phyloP scores from a whole-genome alignment of 1,140 invertebrate genomes.

The Neodiprion virginianus region DNA sequence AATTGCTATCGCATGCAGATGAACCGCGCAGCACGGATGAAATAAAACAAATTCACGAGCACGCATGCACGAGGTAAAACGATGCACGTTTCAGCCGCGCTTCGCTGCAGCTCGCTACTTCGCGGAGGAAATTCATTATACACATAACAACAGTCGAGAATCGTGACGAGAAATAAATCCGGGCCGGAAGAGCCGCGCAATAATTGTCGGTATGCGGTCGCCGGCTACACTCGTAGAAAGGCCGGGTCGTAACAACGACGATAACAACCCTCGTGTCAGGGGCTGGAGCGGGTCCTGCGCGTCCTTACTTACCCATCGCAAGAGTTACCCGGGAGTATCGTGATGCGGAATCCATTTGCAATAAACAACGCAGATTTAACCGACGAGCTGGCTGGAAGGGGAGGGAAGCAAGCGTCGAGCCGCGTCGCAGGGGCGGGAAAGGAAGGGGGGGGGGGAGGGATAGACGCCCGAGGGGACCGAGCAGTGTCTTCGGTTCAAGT shows the following conservation, averaged over 20 bases:
- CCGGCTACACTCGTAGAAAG: not conserved
- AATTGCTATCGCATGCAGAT: too few relatives aligned
- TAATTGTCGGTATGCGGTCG: not conserved
- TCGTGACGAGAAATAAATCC: not conserved
- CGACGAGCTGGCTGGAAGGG: slow-evolving; percentile 8
- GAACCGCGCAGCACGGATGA: too few relatives aligned
- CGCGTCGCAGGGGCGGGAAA: slow-evolving; percentile 13
- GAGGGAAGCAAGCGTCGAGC: slow-evolving; percentile 6
- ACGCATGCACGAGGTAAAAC: too few relatives aligned
- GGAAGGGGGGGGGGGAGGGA: slow-evolving; percentile 22
- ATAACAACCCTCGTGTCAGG: not conserved
- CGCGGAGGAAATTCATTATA: too few relatives aligned
- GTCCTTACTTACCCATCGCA: slow-evolving; percentile 11
- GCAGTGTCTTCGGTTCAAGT: slow-evolving; percentile 46
- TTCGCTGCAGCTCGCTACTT: too few relatives aligned
- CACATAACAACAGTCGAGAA: not conserved
- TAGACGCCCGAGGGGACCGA: slow-evolving; percentile 46
- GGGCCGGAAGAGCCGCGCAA: not conserved
- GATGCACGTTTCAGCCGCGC: too few relatives aligned
- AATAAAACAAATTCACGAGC: too few relatives aligned
- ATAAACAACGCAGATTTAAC: slow-evolving; percentile 62
- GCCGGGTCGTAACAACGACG: not conserved
- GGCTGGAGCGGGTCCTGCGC: not conserved
- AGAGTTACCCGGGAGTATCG: slow-evolving; percentile 47
- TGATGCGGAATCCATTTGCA: slow-evolving; percentile 62